These are phyloP conservation scores for Lutjanus erythropterus DNA, from an alignment of 2,113 vertebrate species.

Conservation along the genomic window DNA sequence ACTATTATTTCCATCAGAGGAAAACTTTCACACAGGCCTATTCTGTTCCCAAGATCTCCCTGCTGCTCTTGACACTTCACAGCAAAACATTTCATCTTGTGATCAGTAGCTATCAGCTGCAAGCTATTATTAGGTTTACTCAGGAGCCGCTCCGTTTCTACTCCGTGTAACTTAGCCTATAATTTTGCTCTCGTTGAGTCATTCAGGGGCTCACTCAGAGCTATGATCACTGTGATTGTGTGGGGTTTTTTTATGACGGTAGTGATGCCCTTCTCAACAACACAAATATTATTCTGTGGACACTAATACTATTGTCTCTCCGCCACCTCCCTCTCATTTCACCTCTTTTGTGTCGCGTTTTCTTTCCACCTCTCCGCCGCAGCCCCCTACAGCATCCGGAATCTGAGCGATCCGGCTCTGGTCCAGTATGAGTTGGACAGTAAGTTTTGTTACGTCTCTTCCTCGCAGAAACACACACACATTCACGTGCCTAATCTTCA, in stretches of 20 bases:
- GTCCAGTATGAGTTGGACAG: slow-evolving; percentile 94
- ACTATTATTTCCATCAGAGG: slow-evolving; percentile 56
- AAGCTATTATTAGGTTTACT: slow-evolving; percentile 74
- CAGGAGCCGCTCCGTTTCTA: slow-evolving; percentile 52
- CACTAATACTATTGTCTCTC: slow-evolving; percentile 34
- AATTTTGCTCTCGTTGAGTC: slow-evolving; percentile 67
- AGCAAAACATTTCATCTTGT: slow-evolving; percentile 75
- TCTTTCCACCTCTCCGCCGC: slow-evolving; percentile 28
- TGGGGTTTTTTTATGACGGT: not conserved
- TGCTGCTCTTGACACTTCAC: slow-evolving; percentile 59
- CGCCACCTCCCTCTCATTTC: not conserved
- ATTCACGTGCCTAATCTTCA: not conserved
- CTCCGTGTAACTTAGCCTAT: slow-evolving; percentile 53
- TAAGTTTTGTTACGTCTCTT: slow-evolving; percentile 83
- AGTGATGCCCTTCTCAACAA: slow-evolving; percentile 8
- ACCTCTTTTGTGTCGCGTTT: slow-evolving; percentile 11
- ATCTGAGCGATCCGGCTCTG: slow-evolving; percentile 92
- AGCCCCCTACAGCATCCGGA: slow-evolving; percentile 91
- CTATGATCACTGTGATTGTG: slow-evolving; percentile 59
- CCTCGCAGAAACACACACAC: not conserved
- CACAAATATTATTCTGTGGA: slow-evolving; percentile 21
- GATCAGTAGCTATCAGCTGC: slow-evolving; percentile 70
- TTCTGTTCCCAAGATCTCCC: slow-evolving; percentile 50
- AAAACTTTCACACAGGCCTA: slow-evolving; percentile 53
- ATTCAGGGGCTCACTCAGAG: slow-evolving; percentile 42